phyloP scores from a whole-genome alignment of 2,113 vertebrate genomes.

The Paedocypris sp. region DNA sequence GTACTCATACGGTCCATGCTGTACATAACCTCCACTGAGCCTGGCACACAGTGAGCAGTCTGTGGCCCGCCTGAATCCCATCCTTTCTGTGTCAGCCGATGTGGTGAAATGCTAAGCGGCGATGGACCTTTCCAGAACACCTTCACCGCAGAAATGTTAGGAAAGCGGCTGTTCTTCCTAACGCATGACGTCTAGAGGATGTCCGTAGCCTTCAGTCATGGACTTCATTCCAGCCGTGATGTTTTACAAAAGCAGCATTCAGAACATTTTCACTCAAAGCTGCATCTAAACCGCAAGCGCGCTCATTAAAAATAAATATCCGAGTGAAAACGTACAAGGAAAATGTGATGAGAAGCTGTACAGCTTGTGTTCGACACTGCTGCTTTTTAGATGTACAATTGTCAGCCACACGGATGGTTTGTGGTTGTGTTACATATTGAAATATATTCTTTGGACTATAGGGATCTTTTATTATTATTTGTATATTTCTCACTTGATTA shows the following conservation, averaged over 20 bases:
- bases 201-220: constrained; percentile 20
- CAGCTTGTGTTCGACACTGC: too few species aligned
- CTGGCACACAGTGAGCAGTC: background rate
- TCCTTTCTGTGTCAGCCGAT: constrained; percentile 3
- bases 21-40: background rate
- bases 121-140: constrained; percentile 36
- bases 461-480: too few species aligned
- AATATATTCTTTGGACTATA: too few species aligned
- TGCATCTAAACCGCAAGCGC: background rate
- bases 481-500: too few species aligned
- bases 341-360: too few species aligned
- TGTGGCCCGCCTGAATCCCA: background rate
- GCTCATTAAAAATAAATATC: constrained; percentile 1
- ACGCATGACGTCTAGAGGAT: too few species aligned
- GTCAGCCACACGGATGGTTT: too few species aligned
- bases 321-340: too few species aligned
- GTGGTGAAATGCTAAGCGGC: constrained; percentile 18
- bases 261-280: constrained; percentile 21
- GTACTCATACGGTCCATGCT: constrained; percentile 8
- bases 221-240: constrained; percentile 14
- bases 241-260: constrained; percentile 41
- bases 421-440: too few species aligned
- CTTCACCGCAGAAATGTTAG: constrained; percentile 23
- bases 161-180: constrained; percentile 49
- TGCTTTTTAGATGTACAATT: too few species aligned